phyloP scores from a whole-genome alignment of 2,113 vertebrate genomes.

The Tichodroma muraria region DNA sequence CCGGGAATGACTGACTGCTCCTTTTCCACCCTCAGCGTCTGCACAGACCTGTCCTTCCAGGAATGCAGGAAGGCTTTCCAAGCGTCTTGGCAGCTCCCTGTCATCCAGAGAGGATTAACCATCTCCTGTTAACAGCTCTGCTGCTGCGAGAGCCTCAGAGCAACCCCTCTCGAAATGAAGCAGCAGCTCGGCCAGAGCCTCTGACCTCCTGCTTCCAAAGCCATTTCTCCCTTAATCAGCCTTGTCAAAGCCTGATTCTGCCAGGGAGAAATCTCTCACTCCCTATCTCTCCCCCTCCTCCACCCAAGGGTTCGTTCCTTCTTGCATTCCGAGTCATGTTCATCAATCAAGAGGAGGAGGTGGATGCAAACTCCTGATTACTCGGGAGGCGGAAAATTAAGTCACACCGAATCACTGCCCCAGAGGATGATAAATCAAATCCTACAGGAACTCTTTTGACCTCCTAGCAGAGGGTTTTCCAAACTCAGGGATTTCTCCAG shows the following conservation, averaged over 20 bases:
- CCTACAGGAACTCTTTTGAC: not conserved
- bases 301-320: not conserved
- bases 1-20: not conserved
- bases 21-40: not conserved
- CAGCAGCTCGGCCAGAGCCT: not conserved
- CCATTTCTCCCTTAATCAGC: not conserved
- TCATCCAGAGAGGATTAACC: not conserved
- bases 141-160: not conserved
- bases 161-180: not conserved
- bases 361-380: not conserved
- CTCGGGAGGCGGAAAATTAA: not conserved
- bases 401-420: not conserved
- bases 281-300: not conserved
- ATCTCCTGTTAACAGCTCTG: not conserved
- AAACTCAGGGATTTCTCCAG: not conserved
- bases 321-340: not conserved
- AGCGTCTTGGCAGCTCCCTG: not conserved
- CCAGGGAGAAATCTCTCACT: not conserved
- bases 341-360: not conserved
- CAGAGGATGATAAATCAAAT: not conserved
- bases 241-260: not conserved
- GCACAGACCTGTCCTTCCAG: not conserved
- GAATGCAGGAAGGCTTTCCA: not conserved
- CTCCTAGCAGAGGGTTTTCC: not conserved
- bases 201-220: not conserved